Base-by-base conservation (phyloP, 1,140 invertebrate species). In the Armadillidium nasatum region DNA sequence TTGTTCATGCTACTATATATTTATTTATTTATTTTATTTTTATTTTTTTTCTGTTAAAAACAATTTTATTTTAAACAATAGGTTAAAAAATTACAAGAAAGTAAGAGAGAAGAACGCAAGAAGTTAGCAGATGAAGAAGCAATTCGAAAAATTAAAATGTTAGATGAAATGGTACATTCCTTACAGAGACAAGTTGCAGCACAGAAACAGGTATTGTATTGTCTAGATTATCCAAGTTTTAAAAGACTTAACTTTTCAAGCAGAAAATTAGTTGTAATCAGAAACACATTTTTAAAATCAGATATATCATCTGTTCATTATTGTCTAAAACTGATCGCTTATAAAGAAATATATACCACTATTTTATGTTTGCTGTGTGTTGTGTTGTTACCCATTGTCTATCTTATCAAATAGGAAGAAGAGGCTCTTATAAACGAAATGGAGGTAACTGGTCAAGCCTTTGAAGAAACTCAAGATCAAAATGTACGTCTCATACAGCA, bases 401-500 rank as follows among this genome's bases (percentile, higher is more conserved):
- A 1, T 33, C 33, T 33, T 33, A 19, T 67, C 33, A 80, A 81
- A 43, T 80, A 94, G 90, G 96, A 98, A 85, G 97, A 99, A 85
- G 97, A 99, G 84, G 95, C 96, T 1, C 86, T 99, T 72, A 86
- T 99, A 4, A 98, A 96, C 83, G 98, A 99, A 85, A 98, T 99
- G 94, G 98, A 99, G 85, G 95, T 98, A 0, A 99, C 96, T 0
- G 97, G 97, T 0, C 96, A 98, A 86, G 97, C 97, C 0, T 99
- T 98, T 84, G 97, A 99, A 86, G 96, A 99, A 83, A 98, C 99
- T 95, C 96, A 99, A 85, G 96, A 99, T 83, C 96, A 99, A 85
- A 99, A 99, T 86, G 94, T 94, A 0, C 87, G 97, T 44, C 87
- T 99, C 11, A 94, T 99, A 72, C 95, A 98, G 82, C 96, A 99